Evolutionary conservation across 2,113 vertebrate genomes (phyloP), one percentile per base, ranked within the genome.

Genomic region (Myrmecophaga tridactyla): DNA sequence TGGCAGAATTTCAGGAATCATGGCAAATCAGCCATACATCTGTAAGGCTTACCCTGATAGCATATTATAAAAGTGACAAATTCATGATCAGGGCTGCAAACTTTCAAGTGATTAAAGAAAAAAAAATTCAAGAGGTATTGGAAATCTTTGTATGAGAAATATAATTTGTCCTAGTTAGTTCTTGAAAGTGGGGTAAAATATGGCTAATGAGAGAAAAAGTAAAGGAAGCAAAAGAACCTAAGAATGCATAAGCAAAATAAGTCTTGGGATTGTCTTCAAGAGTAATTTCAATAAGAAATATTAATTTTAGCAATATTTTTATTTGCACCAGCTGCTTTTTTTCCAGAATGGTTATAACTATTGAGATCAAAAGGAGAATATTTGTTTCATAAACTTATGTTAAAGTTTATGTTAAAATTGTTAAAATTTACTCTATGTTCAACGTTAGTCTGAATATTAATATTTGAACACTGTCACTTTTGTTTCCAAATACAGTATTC

Each of bases 331-430:
- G 13, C 25, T 70, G 5, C 29, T 75, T 81, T 13, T 25, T 31
- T 5, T 48, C n/a, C n/a, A 58, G 75, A 94, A 23, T 69, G 8
- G 17, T 56, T 17, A 87, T 36, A 65, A 4, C 23, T 51, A 92
- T 92, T 80, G 65, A 65, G 15, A 34, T 81, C 31, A 58, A 75
- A 93, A 39, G 3, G 4, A 70, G 9, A 73, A 80, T 62, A 8
- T 20, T 90, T 80, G 4, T 83, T 86, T 78, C 58, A 7, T 89
- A 82, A 83, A 18, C 18, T 7, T 93, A 92, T 92, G 41, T 76
- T 29, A 20, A 96, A 83, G 63, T 84, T 48, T 96, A 25, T n/a
- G n/a, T n/a, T n/a, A n/a, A n/a, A n/a, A n/a, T 93, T 92, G 41
- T 76, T 29, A 20, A 96, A 83, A 70, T 84, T 48, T 96, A 25